phyloP scores from a whole-genome alignment of 2,113 vertebrate species.

The Gnathonemus echidnorhynchus region DNA sequence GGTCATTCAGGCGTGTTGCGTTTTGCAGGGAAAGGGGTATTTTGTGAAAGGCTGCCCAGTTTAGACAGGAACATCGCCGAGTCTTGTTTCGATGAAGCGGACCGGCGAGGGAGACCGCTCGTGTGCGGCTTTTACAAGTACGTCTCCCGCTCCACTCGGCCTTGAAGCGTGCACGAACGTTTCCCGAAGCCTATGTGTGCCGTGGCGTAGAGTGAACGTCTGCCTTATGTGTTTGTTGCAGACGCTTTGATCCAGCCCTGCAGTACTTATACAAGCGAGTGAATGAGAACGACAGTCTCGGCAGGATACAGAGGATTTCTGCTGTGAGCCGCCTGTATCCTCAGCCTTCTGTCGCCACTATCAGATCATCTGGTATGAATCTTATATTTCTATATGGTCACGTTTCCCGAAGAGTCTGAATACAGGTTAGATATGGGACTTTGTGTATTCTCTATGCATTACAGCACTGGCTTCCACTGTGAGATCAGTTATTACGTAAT shows the following conservation, averaged over 20 bases:
- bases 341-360: constrained; percentile 17
- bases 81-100: constrained; percentile 40
- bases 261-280: constrained; percentile 42
- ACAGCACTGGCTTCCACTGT: neutral
- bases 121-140: constrained; percentile 52
- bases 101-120: constrained; percentile 32
- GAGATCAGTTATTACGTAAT: neutral
- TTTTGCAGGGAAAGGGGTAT: constrained; percentile 43
- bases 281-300: constrained; percentile 17
- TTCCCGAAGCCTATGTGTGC: neutral
- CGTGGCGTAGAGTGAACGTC: neutral
- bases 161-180: neutral
- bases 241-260: constrained; percentile 45
- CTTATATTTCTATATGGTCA: neutral
- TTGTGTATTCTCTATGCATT: neutral
- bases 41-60: constrained; percentile 41
- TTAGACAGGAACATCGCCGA: constrained; percentile 34
- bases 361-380: constrained; percentile 35
- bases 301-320: constrained; percentile 37
- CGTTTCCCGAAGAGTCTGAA: neutral
- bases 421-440: neutral
- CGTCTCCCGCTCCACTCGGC: neutral
- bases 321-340: constrained; percentile 28
- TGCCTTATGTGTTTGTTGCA: constrained; percentile 3
- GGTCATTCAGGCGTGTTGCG: neutral